phyloP scores from a whole-genome alignment of 2,888 invertebrate species.

The Scelioninae gen. 2 region DNA sequence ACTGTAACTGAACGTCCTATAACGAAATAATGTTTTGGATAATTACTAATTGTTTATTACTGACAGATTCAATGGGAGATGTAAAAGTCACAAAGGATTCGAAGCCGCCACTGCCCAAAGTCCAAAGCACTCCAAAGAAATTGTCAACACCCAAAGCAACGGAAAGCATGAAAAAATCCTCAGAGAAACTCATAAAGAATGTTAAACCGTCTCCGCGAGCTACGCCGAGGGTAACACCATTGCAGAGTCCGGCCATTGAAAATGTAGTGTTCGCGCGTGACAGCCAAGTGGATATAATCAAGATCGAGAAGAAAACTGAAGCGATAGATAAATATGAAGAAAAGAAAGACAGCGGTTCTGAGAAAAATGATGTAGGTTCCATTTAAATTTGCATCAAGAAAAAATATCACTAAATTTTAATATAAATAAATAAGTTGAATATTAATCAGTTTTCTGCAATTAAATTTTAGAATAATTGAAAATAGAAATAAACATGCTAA shows the following conservation, averaged over 20 bases:
- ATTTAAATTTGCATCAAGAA: too few relatives aligned
- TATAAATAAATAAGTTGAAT: too few relatives aligned
- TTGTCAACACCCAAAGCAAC: constrained; percentile 67
- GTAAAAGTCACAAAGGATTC: constrained; percentile 78
- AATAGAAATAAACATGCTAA: too few relatives aligned
- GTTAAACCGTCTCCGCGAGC: constrained; percentile 75
- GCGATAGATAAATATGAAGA: constrained; percentile 64
- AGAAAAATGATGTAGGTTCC: constrained; percentile 66
- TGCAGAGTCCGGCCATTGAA: constrained; percentile 78
- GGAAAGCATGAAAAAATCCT: constrained; percentile 66
- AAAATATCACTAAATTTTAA: too few relatives aligned
- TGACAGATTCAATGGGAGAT: constrained; percentile 64
- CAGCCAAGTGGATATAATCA: constrained; percentile 68
- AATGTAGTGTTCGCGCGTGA: constrained; percentile 71
- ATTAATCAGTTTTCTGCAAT: too few relatives aligned
- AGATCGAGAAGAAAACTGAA: constrained; percentile 65
- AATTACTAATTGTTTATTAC: too few relatives aligned
- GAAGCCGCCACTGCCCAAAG: constrained; percentile 80
- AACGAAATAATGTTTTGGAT: too few relatives aligned
- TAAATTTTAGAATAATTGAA: too few relatives aligned
- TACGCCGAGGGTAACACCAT: constrained; percentile 77
- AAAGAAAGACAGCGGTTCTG: constrained; percentile 72
- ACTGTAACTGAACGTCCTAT: constrained; percentile 55
- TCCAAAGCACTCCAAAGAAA: constrained; percentile 76
- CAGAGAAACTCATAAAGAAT: constrained; percentile 70